Conservation (phyloP, 2,888 invertebrate species). For the Drosophila robusta region DNA sequence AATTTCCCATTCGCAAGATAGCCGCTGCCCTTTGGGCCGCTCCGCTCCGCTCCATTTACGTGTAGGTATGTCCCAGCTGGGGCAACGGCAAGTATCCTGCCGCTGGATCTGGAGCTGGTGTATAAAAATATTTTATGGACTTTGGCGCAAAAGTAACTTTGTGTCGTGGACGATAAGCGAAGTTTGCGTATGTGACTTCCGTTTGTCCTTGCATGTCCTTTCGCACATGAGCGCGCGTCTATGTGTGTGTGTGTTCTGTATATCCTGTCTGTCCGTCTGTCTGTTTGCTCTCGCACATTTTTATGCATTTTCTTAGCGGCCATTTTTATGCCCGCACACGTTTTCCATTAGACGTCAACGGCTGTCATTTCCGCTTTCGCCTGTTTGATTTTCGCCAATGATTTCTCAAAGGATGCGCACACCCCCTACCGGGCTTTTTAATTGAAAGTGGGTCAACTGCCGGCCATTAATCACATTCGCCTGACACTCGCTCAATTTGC, state of each 20-base stretch:
- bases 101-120: constrained; percentile 47
- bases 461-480: constrained; percentile 64
- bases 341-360: constrained; percentile 83
- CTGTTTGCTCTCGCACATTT: constrained; percentile 67
- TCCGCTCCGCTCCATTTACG: constrained; percentile 55
- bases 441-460: constrained; percentile 72
- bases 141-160: constrained; percentile 75
- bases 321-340: constrained; percentile 84
- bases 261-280: neutral
- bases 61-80: constrained; percentile 64
- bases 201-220: constrained; percentile 74
- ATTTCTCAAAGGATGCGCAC: constrained; percentile 23
- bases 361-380: constrained; percentile 60
- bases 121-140: constrained; percentile 77
- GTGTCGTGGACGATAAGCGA: constrained; percentile 65
- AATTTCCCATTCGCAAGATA: constrained; percentile 54
- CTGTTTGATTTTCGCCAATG: constrained; percentile 61
- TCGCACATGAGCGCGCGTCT: constrained; percentile 9
- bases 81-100: constrained; percentile 20
- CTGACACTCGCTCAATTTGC: constrained; percentile 65
- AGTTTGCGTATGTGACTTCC: constrained; percentile 76
- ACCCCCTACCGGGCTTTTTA: constrained; percentile 30
- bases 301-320: constrained; percentile 84
- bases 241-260: constrained; percentile 4
- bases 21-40: neutral